Percentiles rank a stretch among this genome's conserved stretches.
Conservation (phyloP, 2,888 invertebrate species). For the Digitonthophagus gazella region DNA sequence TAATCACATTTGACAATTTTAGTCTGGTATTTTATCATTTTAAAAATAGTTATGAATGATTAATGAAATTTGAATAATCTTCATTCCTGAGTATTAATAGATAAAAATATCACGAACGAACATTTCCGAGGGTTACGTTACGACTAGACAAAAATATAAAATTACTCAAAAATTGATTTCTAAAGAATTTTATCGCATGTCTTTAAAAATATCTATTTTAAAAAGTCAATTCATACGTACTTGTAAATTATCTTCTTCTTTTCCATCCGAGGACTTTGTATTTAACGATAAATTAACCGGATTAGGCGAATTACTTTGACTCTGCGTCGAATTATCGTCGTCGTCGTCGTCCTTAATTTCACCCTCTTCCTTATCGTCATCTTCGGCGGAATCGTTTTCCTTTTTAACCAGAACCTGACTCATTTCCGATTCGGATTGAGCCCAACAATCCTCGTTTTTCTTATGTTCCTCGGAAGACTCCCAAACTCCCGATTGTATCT, state of each 20-base stretch:
- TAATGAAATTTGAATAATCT: too few species aligned
- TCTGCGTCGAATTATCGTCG: slow-evolving; percentile 53
- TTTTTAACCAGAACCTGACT: slow-evolving; percentile 36
- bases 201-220: too few species aligned
- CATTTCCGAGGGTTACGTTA: too few species aligned
- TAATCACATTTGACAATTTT: too few species aligned
- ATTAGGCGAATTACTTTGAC: slow-evolving; percentile 73
- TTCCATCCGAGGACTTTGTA: slow-evolving; percentile 34
- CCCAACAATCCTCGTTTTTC: slow-evolving; percentile 50
- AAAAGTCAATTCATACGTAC: too few species aligned
- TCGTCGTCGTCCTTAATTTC: slow-evolving; percentile 52
- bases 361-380: slow-evolving; percentile 55
- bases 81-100: too few species aligned
- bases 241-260: slow-evolving; percentile 23
- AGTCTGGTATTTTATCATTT: too few species aligned
- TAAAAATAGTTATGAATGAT: too few species aligned
- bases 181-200: too few species aligned
- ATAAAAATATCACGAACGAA: too few species aligned
- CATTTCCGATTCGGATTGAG: slow-evolving; percentile 35
- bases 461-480: slow-evolving; percentile 55
- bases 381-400: slow-evolving; percentile 46
- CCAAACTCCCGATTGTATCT: slow-evolving; percentile 83
- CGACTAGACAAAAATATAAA: too few species aligned
- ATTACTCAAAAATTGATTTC: too few species aligned
- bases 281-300: slow-evolving; percentile 73